These are phyloP conservation scores for Phortica okadai DNA, from an alignment of 2,888 invertebrate genomes.

Conservation along the genomic window DNA sequence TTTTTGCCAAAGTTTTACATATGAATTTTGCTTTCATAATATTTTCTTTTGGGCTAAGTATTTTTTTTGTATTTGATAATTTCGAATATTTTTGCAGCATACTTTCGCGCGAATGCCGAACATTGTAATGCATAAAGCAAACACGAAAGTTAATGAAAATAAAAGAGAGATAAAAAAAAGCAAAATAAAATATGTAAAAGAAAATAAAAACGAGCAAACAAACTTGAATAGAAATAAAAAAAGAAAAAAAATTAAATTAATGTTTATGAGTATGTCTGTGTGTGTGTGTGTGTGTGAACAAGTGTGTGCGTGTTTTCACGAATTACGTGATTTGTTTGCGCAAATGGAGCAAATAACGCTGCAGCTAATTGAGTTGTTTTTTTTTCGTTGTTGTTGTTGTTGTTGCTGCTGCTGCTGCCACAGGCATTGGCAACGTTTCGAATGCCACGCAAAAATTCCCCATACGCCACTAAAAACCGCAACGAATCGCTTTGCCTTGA, in stretches of 20 bases:
- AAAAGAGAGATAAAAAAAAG: background rate
- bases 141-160: background rate
- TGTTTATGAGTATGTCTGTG: background rate
- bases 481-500: background rate
- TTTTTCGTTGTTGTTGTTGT: background rate
- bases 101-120: too few species aligned
- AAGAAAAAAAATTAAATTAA: background rate
- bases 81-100: too few species aligned
- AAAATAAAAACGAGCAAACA: background rate
- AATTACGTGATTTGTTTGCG: constrained; percentile 65
- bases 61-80: too few species aligned
- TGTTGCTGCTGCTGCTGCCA: background rate
- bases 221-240: background rate
- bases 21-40: too few species aligned
- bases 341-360: constrained; percentile 40
- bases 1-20: too few species aligned
- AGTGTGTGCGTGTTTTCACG: background rate
- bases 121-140: background rate
- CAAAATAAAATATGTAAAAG: background rate
- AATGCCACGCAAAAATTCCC: background rate
- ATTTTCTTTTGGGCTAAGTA: too few species aligned
- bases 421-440: background rate
- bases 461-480: background rate
- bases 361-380: constrained; percentile 30
- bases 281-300: background rate